Conservation (phyloP, 2,888 invertebrate species). For the Geotrupes spiniger region DNA sequence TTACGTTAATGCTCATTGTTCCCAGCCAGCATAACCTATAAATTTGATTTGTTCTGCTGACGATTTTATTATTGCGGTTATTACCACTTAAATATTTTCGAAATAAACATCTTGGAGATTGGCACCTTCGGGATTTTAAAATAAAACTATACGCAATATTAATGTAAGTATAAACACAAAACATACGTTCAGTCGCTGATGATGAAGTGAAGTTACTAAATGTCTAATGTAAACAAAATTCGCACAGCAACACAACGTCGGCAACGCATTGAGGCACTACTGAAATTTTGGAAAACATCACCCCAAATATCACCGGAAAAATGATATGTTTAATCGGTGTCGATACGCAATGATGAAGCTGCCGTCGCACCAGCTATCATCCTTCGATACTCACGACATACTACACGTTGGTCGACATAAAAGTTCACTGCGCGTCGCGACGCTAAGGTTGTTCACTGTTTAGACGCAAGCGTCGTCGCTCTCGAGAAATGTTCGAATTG, state of each 20-base stretch:
- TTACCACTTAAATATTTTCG: too few species aligned
- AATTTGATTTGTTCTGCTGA: too few species aligned
- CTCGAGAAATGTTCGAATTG: slow-evolving; percentile 8
- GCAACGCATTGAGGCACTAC: slow-evolving; percentile 37
- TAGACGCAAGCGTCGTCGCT: slow-evolving; percentile 26
- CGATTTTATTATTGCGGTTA: too few species aligned
- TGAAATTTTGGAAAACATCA: slow-evolving; percentile 34
- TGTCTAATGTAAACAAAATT: slow-evolving; percentile 27
- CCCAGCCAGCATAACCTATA: too few species aligned
- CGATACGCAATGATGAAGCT: slow-evolving; percentile 34
- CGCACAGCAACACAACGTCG: slow-evolving; percentile 31
- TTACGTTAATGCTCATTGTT: too few species aligned
- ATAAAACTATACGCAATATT: too few species aligned
- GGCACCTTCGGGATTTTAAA: too few species aligned
- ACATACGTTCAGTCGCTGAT: neutral
- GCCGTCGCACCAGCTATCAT: slow-evolving; percentile 37
- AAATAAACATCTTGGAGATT: too few species aligned
- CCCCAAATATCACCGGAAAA: slow-evolving; percentile 35
- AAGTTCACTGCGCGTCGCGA: slow-evolving; percentile 30
- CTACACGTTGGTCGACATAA: slow-evolving; percentile 38
- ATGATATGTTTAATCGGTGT: slow-evolving; percentile 37
- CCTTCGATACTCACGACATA: slow-evolving; percentile 42
- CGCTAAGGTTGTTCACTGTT: slow-evolving; percentile 33
- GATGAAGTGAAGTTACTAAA: slow-evolving; percentile 28
- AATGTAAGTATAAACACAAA: too few species aligned